These are phyloP conservation scores for Pagetopsis macropterus DNA, from an alignment of 2,797 vertebrate genomes.

Conservation along the genomic window DNA sequence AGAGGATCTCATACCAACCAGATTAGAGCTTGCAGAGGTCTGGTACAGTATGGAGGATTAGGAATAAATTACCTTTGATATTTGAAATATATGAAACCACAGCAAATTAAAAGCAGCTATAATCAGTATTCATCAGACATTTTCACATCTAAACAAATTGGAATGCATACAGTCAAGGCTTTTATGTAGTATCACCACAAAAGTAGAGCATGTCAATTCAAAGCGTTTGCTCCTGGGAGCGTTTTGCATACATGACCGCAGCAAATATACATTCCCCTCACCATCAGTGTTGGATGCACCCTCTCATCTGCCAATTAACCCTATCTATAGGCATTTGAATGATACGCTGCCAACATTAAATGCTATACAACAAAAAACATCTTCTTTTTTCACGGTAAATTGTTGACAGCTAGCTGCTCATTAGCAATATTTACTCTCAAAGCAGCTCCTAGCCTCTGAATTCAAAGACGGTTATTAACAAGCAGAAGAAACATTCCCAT, in stretches of 20 bases:
- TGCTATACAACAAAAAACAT: constrained; percentile 33
- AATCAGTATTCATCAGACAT: not conserved
- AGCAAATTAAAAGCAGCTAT: not conserved
- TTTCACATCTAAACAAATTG: not conserved
- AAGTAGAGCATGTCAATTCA: not conserved
- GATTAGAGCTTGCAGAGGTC: not conserved
- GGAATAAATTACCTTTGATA: not conserved
- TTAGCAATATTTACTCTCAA: constrained; percentile 63
- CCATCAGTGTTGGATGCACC: constrained; percentile 19
- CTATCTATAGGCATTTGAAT: constrained; percentile 45
- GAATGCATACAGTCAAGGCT: not conserved
- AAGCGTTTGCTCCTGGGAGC: constrained; percentile 11
- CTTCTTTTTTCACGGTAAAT: constrained; percentile 37
- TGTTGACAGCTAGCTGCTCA: constrained; percentile 51
- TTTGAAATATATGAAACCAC: not conserved
- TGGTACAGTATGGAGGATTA: not conserved
- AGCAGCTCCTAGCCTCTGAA: constrained; percentile 42
- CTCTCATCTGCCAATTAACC: constrained; percentile 53
- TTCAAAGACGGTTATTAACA: constrained; percentile 44
- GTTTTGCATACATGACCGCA: constrained; percentile 1
- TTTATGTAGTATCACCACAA: not conserved
- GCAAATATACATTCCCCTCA: constrained; percentile 33
- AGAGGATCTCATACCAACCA: not conserved
- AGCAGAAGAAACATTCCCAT: constrained; percentile 15
- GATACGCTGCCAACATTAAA: constrained; percentile 36